phyloP scores from a whole-genome alignment of 2,113 vertebrate genomes.

The Strix aluco region DNA sequence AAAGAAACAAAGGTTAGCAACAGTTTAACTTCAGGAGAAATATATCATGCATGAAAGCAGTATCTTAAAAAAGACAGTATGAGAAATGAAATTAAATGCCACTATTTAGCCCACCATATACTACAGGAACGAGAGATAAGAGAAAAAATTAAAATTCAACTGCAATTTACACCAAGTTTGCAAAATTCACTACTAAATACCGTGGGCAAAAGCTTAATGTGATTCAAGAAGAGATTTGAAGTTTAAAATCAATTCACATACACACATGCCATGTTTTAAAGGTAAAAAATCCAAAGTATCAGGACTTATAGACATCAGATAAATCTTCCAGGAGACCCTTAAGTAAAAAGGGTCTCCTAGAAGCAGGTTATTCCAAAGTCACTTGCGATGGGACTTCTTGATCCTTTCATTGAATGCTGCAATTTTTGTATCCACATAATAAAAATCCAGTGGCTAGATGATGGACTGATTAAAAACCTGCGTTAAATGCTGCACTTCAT shows the following conservation, averaged over 20 bases:
- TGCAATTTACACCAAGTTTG: neutral
- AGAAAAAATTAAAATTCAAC: neutral
- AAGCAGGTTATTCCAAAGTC: neutral
- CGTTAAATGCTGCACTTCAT: accelerated
- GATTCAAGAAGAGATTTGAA: neutral
- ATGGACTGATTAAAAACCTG: neutral
- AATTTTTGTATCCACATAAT: neutral
- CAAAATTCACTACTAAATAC: neutral
- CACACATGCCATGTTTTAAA: neutral
- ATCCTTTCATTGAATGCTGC: neutral
- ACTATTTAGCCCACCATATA: neutral
- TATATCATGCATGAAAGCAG: neutral
- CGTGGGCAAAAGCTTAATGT: neutral
- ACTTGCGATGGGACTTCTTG: neutral
- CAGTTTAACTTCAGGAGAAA: neutral
- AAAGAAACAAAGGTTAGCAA: neutral
- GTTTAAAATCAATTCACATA: neutral
- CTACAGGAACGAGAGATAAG: neutral
- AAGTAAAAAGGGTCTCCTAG: neutral
- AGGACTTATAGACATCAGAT: no score
- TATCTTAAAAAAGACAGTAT: neutral
- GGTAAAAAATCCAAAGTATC: neutral
- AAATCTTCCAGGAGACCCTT: neutral
- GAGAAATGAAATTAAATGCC: neutral
- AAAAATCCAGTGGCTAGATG: neutral